A percentile compares a stretch with the other conserved stretches of the same genome.
phyloP scores from a whole-genome alignment of 2,113 vertebrate species.

The Nanorana parkeri region DNA sequence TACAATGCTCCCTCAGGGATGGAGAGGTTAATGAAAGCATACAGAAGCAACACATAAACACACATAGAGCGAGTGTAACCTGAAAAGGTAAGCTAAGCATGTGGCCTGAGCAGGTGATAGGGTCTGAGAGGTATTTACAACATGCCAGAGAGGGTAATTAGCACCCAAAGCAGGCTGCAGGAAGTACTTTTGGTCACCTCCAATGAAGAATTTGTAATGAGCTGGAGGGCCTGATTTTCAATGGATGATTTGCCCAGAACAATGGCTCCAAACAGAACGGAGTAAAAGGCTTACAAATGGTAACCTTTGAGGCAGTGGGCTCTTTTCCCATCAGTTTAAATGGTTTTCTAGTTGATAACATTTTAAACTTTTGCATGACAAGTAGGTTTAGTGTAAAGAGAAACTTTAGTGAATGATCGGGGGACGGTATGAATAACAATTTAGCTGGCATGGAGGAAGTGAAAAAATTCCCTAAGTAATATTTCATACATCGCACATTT shows the following conservation, averaged over 20 bases:
- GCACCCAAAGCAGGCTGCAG: slow-evolving; percentile 69
- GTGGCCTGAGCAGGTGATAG: slow-evolving; percentile 48
- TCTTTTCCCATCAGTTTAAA: slow-evolving; percentile 78
- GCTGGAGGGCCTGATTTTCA: slow-evolving; percentile 83
- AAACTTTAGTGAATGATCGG: slow-evolving; percentile 51
- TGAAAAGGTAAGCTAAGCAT: slow-evolving; percentile 57
- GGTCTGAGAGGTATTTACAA: slow-evolving; percentile 66
- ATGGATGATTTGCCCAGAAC: slow-evolving; percentile 89
- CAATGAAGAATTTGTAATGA: slow-evolving; percentile 82
- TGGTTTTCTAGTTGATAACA: slow-evolving; percentile 64
- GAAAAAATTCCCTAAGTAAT: slow-evolving; percentile 41
- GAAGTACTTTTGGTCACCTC: slow-evolving; percentile 85
- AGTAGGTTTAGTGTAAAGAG: slow-evolving; percentile 54
- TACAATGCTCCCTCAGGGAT: slow-evolving; percentile 6
- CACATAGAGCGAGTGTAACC: slow-evolving; percentile 53
- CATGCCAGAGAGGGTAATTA: slow-evolving; percentile 75
- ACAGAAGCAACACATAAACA: slow-evolving; percentile 34
- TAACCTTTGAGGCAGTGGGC: slow-evolving; percentile 82
- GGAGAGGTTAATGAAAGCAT: slow-evolving; percentile 55
- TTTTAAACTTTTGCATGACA: slow-evolving; percentile 62
- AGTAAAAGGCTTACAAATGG: slow-evolving; percentile 75
- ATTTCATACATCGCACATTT: slow-evolving; percentile 41
- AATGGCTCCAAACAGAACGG: slow-evolving; percentile 87
- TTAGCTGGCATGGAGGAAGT: slow-evolving; percentile 9
- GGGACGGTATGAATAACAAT: slow-evolving; percentile 22